These are phyloP conservation scores for Siderastrea siderea DNA, from an alignment of 92 coral and sea anemone genomes.

Conservation along the genomic window DNA sequence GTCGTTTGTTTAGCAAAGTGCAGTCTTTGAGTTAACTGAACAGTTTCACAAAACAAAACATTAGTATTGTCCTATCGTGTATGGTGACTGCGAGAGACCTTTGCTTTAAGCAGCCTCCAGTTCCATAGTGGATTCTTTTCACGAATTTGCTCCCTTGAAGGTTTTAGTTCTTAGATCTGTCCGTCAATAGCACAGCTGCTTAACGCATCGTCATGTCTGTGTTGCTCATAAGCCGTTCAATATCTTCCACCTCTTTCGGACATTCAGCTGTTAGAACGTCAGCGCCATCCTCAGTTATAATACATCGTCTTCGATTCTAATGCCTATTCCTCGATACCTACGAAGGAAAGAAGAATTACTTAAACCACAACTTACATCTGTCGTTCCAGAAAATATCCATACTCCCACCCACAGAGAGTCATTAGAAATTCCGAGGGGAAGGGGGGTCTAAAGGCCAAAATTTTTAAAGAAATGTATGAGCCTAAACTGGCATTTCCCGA, in stretches of 20 bases:
- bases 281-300: conserved; percentile 87
- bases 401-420: background rate
- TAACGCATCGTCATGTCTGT: conserved; percentile 13
- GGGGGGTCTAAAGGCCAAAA: too few relatives aligned
- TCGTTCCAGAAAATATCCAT: background rate
- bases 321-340: conserved; percentile 94
- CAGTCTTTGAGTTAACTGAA: too few relatives aligned
- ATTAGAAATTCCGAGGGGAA: too few relatives aligned
- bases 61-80: too few relatives aligned
- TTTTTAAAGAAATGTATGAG: too few relatives aligned
- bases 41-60: too few relatives aligned
- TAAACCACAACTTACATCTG: background rate
- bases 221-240: conserved; percentile 79
- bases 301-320: conserved; percentile 96
- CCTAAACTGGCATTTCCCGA: too few relatives aligned
- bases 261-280: conserved; percentile 87
- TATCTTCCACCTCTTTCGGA: conserved; percentile 93
- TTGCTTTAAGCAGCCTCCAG: too few relatives aligned
- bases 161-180: background rate
- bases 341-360: background rate
- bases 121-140: background rate
- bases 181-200: background rate
- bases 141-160: background rate
- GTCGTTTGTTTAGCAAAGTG: too few relatives aligned
- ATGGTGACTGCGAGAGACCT: too few relatives aligned